phyloP scores from a whole-genome alignment of 2,888 invertebrate species.

The Schizotus pectinicornis region DNA sequence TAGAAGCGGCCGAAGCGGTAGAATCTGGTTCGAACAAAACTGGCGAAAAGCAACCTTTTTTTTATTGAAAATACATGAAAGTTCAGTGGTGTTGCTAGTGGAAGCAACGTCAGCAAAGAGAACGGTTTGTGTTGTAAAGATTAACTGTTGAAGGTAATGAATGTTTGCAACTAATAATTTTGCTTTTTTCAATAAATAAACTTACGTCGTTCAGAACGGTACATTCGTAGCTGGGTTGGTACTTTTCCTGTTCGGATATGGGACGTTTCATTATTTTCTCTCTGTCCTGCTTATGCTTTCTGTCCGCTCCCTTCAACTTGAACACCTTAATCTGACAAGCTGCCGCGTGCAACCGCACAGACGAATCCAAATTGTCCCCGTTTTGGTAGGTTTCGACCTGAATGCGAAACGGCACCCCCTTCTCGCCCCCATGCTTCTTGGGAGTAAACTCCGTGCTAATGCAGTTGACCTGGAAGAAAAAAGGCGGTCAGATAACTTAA shows the following conservation, averaged over 20 bases:
- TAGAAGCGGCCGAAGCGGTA: conserved; percentile 22
- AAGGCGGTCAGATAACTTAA: background rate
- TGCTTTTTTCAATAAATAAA: conserved; percentile 23
- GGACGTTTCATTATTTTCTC: conserved; percentile 92
- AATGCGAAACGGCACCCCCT: conserved; percentile 95
- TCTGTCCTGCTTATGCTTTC: conserved; percentile 95
- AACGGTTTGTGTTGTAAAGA: background rate
- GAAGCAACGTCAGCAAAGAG: background rate
- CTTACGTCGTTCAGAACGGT: conserved; percentile 90
- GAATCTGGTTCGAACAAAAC: conserved; percentile 23
- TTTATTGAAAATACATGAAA: conserved; percentile 8
- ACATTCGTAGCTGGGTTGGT: conserved; percentile 94
- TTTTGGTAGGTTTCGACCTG: conserved; percentile 89
- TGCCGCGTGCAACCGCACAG: conserved; percentile 83
- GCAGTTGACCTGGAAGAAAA: conserved; percentile 77
- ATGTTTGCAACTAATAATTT: background rate
- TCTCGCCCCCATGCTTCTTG: conserved; percentile 97
- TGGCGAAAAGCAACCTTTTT: conserved; percentile 12
- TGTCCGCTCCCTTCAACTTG: conserved; percentile 93
- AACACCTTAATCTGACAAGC: conserved; percentile 96
- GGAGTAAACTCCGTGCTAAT: conserved; percentile 98
- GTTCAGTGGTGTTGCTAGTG: too few relatives aligned
- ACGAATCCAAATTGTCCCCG: conserved; percentile 58
- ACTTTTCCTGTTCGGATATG: conserved; percentile 85
- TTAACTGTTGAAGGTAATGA: background rate